phyloP scores from a whole-genome alignment of 2,888 invertebrate genomes.

The Digitonthophagus gazella region DNA sequence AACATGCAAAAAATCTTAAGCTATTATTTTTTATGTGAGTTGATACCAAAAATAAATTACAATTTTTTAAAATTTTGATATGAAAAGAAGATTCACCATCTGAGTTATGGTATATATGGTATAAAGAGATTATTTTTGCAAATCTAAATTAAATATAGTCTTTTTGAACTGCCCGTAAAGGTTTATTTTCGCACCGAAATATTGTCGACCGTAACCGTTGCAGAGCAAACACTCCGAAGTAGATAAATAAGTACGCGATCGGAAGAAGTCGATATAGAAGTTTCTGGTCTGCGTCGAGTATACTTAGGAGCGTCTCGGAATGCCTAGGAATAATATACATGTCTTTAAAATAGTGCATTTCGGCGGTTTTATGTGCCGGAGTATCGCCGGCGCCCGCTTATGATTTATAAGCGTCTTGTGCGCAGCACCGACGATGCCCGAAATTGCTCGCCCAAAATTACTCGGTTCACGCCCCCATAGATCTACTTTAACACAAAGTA shows the following conservation, averaged over 20 bases:
- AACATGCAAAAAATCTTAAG: too few relatives aligned
- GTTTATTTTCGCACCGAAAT: background rate
- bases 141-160: background rate
- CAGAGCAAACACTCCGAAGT: background rate
- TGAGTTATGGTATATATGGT: too few relatives aligned
- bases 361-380: conserved; percentile 7
- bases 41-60: too few relatives aligned
- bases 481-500: too few relatives aligned
- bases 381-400: background rate
- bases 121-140: too few relatives aligned
- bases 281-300: conserved; percentile 11
- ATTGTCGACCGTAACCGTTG: background rate
- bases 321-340: conserved; percentile 13
- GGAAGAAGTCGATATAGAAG: background rate
- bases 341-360: conserved; percentile 13
- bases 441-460: too few relatives aligned
- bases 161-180: background rate
- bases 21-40: too few relatives aligned
- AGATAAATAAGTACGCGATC: conserved; percentile 7
- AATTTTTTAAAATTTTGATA: too few relatives aligned
- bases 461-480: too few relatives aligned
- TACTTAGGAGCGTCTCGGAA: conserved; percentile 5
- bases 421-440: too few relatives aligned
- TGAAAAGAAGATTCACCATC: too few relatives aligned
- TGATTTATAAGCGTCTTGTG: background rate